A percentile compares a stretch with the other conserved stretches of the same genome.
phyloP scores from a whole-genome alignment of 2,888 invertebrate species.

The Sinelater perroti region DNA sequence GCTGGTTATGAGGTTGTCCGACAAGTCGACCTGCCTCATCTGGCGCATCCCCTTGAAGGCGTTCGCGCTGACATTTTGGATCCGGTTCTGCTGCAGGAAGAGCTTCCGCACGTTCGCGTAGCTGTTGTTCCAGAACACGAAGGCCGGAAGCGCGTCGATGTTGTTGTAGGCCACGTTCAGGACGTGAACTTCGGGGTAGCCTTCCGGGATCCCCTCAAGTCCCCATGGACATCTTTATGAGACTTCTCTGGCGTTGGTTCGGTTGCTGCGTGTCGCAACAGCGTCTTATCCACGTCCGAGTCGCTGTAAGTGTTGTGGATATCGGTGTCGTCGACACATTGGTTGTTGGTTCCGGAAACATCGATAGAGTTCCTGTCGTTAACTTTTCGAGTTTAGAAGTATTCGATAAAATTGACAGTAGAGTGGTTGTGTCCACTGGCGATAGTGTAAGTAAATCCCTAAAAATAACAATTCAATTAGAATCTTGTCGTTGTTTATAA shows the following conservation, averaged over 20 bases:
- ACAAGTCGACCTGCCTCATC: slow-evolving; percentile 52
- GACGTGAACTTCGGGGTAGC: slow-evolving; percentile 43
- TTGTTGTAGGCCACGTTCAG: slow-evolving; percentile 54
- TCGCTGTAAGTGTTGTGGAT: not conserved
- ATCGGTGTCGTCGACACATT: not conserved
- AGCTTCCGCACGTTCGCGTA: slow-evolving; percentile 51
- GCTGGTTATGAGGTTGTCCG: slow-evolving; percentile 52
- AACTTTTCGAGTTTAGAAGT: not conserved
- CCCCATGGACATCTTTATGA: slow-evolving; percentile 21
- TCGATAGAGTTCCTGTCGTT: slow-evolving; percentile 3
- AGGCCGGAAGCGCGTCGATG: slow-evolving; percentile 47
- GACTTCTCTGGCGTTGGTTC: not conserved
- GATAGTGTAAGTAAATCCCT: not conserved
- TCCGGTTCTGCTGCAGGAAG: slow-evolving; percentile 53
- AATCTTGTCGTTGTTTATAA: no score
- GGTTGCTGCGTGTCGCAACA: slow-evolving; percentile 11
- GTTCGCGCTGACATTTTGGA: slow-evolving; percentile 47
- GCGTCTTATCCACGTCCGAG: not conserved
- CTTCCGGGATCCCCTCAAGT: slow-evolving; percentile 47
- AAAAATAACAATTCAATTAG: no score
- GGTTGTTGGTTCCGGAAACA: slow-evolving; percentile 1
- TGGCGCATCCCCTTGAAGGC: slow-evolving; percentile 54
- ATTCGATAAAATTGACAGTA: not conserved
- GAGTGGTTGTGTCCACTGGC: not conserved
- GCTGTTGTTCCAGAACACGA: slow-evolving; percentile 51